These are phyloP conservation scores for Periplaneta americana DNA, from an alignment of 1,140 invertebrate species.

Conservation along the genomic window DNA sequence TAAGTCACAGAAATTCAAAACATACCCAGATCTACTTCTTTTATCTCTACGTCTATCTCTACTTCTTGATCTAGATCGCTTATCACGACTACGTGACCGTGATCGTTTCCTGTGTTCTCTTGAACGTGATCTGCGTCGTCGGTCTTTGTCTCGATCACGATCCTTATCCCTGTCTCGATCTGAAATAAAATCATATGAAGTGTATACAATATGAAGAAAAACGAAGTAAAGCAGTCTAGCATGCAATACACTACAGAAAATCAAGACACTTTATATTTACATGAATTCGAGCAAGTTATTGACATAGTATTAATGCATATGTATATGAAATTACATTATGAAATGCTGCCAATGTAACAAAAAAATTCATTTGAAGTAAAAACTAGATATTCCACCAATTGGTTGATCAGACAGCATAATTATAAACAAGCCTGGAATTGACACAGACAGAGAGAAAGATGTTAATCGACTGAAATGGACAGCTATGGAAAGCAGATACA, in stretches of 20 bases:
- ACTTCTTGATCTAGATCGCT: conserved; percentile 36
- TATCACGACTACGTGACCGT: conserved; percentile 54
- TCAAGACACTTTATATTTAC: not conserved
- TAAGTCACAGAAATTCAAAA: not conserved
- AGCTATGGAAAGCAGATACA: too few relatives aligned
- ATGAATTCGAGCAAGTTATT: not conserved
- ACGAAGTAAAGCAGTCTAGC: not conserved
- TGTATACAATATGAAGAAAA: not conserved
- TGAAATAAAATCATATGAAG: not conserved
- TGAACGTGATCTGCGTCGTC: conserved; percentile 62
- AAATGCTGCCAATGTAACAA: too few relatives aligned
- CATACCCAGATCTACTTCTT: conserved; percentile 47
- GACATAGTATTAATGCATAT: too few relatives aligned
- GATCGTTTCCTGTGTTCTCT: conserved; percentile 59
- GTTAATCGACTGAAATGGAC: too few relatives aligned
- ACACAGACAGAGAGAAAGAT: too few relatives aligned
- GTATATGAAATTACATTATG: too few relatives aligned
- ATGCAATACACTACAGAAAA: not conserved
- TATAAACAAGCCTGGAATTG: too few relatives aligned
- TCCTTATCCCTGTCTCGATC: conserved; percentile 41
- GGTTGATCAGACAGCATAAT: too few relatives aligned
- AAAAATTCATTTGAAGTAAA: too few relatives aligned
- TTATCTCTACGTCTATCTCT: conserved; percentile 36
- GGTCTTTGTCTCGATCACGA: conserved; percentile 46
- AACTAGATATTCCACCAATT: too few relatives aligned